Evolutionary conservation across 2,888 invertebrate genomes (phyloP), one percentile per base, ranked within the genome.

Genomic region (Phytoseiulus persimilis): DNA sequence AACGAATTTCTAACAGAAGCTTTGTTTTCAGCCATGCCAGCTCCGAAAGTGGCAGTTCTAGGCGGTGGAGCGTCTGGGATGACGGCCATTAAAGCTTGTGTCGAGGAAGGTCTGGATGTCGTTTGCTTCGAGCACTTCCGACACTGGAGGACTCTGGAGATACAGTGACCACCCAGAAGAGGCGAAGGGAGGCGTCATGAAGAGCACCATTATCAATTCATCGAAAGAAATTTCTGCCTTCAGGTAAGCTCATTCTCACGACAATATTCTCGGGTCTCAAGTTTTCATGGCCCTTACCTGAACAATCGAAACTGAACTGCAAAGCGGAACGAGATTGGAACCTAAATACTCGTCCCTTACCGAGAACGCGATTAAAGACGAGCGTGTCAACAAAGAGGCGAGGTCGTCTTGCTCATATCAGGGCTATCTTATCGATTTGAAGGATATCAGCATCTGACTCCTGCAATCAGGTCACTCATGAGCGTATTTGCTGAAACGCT

Each of bases 1-100:
- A 6, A 39, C 5, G 9, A 39, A 39, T 39, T 39, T 3, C 9
- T 6, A 39, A 39, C 5, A 3, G 18, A 65, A 11, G 14, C 65
- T 28, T 65, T 18, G 14, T 65, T 65, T 65, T 18, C 65, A 65
- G 65, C 65, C 65, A 87, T 87, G 87, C 87, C 87, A 33, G 87
- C 87, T 28, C 87, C 87, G 87, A 90, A 90, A 32, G 91, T 91
- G 31, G 90, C 90, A 39, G 91, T 93, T 23, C 91, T 93, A 83
- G 93, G 93, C 6, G 93, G 93, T 32, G 93, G 93, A 2, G 92
- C 92, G 23, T 92, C 92, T 90, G 93, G 93, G 0, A 91, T 93
- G 45, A 91, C 92, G 23, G 91, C 93, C 1, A 92, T 93, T 45
- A 93, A 93, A 91, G 90, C 91, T 39, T 93, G 92, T 89, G 90